Base-by-base conservation (phyloP, 2,888 invertebrate species). In the Erebia palarica region DNA sequence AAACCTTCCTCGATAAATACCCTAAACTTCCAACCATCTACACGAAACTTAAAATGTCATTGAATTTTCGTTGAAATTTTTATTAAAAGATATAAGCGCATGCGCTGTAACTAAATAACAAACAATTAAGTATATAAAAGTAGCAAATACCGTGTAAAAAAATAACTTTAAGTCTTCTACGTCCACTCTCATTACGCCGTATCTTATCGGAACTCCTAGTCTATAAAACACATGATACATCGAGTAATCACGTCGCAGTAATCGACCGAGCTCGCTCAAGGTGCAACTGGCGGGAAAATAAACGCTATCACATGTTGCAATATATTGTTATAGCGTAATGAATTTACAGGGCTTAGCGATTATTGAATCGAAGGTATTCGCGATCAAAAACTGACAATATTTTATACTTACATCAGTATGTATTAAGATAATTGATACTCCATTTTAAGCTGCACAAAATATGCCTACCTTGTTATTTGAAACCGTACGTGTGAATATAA, bases 301-400 rank as follows among this genome's bases (percentile, higher is more conserved):
- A 75, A 73, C 69, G 72, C 65, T 68, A 73, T 75, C 75, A 70
- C 69, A 61, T 18, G 65, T 60, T 73, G 72, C 61, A 67, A 70
- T 74, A 74, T 49, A 75, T 78, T 75, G 11, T 78, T 76, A 82
- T 81, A 82, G 79, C 74, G 76, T 81, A 84, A 82, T 82, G 84
- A 85, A 87, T 87, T 86, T 87, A 87, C 84, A 83, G 82, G 82
- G 86, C 87, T 89, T 90, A 89, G 90, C 89, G 89, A 89, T 88
- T 89, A 89, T 90, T 86, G 87, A 80, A 82, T 78, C 86, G 81
- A 85, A 85, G 86, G 85, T 86, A 81, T 57, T 78, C 77, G 55
- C 10, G 18, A 18, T 55, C 55, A 55, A 10, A n/a, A 55, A 55
- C 16, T 55, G 55, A 0, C 18, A 18, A 55, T 55, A 10, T 55